A percentile compares a stretch with the other conserved stretches of the same genome.
Conservation (phyloP, 2,797 vertebrate species). For the Myotis vivesi region DNA sequence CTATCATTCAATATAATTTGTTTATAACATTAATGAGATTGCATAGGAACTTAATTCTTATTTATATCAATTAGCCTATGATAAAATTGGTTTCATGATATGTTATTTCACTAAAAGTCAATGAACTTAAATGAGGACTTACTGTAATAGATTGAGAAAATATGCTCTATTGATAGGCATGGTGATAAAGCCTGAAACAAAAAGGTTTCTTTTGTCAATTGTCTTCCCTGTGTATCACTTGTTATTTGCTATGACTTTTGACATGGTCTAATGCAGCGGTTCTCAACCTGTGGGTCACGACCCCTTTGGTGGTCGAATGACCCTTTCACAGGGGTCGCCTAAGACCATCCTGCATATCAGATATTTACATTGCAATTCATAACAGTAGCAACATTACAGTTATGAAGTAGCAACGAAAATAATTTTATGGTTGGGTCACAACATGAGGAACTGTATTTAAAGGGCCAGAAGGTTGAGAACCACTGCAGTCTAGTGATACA, state of each 20-base stretch:
- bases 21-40: background rate
- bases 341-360: too few relatives aligned
- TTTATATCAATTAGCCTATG: background rate
- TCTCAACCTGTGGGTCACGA: too few relatives aligned
- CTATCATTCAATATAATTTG: background rate
- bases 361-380: too few relatives aligned
- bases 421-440: too few relatives aligned
- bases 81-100: background rate
- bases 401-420: too few relatives aligned
- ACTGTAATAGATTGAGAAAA: background rate
- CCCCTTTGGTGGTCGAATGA: too few relatives aligned
- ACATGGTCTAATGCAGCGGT: background rate
- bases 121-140: background rate
- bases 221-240: background rate
- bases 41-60: background rate
- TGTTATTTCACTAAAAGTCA: background rate
- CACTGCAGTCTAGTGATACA: background rate
- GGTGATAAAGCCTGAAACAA: background rate
- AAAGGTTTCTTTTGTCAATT: background rate
- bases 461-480: too few relatives aligned
- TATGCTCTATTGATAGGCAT: background rate
- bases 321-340: too few relatives aligned
- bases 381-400: too few relatives aligned
- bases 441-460: too few relatives aligned
- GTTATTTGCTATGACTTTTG: background rate